Conservation (phyloP, 2,888 invertebrate species). For the Lampropteryx suffumata region DNA sequence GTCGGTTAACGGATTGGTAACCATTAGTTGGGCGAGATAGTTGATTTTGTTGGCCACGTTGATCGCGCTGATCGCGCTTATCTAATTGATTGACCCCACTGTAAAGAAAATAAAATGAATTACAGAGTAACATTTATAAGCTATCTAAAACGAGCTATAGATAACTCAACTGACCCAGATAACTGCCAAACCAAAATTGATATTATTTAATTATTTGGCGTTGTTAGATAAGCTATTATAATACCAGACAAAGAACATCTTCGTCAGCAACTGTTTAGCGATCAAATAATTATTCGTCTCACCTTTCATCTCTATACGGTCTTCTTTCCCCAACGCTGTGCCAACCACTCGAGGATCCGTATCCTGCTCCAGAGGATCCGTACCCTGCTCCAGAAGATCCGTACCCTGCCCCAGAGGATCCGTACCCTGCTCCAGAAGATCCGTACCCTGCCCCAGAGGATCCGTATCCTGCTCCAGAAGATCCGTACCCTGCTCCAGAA, state of each 20-base stretch:
- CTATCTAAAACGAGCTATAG: too few relatives aligned
- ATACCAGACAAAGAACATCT: too few relatives aligned
- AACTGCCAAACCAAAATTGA: too few relatives aligned
- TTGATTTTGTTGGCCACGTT: slow-evolving; percentile 34
- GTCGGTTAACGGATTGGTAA: slow-evolving; percentile 35
- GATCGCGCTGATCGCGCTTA: slow-evolving; percentile 42
- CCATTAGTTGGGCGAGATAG: slow-evolving; percentile 31
- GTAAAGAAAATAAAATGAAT: slow-evolving; percentile 7
- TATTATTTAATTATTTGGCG: too few relatives aligned
- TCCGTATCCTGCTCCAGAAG: slow-evolving; percentile 34
- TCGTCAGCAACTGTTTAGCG: too few relatives aligned
- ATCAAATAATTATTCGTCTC: background rate
- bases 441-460: slow-evolving; percentile 7
- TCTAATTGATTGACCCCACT: slow-evolving; percentile 59
- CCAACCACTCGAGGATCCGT: slow-evolving; percentile 58
- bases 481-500: slow-evolving; percentile 7
- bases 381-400: slow-evolving; percentile 25
- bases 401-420: slow-evolving; percentile 5
- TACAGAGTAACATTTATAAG: too few relatives aligned
- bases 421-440: slow-evolving; percentile 23
- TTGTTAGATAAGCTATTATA: too few relatives aligned
- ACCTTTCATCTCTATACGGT: slow-evolving; percentile 76
- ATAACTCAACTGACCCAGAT: too few relatives aligned
- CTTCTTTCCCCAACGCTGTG: slow-evolving; percentile 67
- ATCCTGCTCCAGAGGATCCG: slow-evolving; percentile 26